A percentile compares a stretch with the other conserved stretches of the same genome.
Evolutionary conservation across 2,888 invertebrate species (phyloP).

Genomic region (Alsophila aescularia): DNA sequence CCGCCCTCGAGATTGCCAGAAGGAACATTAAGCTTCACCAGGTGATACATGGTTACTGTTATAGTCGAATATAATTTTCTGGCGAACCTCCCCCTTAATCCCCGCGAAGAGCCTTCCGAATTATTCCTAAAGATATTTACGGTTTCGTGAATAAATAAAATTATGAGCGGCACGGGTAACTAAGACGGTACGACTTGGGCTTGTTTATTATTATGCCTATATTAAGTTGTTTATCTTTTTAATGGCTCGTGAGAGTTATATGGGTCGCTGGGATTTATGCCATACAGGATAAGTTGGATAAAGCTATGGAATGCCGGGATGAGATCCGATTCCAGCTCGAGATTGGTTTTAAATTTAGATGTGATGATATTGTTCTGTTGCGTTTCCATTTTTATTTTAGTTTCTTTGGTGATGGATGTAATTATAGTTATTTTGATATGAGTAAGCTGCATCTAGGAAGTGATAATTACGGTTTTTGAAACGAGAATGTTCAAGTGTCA

Average conservation of each 20-base stretch:
- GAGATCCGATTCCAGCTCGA: conserved; percentile 66
- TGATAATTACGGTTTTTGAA: neutral
- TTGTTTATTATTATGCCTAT: conserved; percentile 83
- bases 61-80: conserved; percentile 84
- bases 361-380: conserved; percentile 68
- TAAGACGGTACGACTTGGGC: conserved; percentile 65
- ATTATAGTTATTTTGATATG: conserved; percentile 21
- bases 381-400: conserved; percentile 51
- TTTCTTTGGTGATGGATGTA: conserved; percentile 38
- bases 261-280: conserved; percentile 78
- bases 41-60: conserved; percentile 85
- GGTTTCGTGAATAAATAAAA: conserved; percentile 84
- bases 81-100: conserved; percentile 82
- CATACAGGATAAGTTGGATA: conserved; percentile 73
- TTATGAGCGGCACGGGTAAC: conserved; percentile 76
- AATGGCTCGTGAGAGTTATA: conserved; percentile 80
- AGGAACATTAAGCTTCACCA: conserved; percentile 82
- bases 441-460: neutral
- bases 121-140: conserved; percentile 83
- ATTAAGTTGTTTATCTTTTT: conserved; percentile 85
- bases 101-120: conserved; percentile 82
- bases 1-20: conserved; percentile 83
- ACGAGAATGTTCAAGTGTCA: neutral
- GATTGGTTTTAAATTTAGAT: conserved; percentile 83
- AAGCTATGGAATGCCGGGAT: conserved; percentile 72